Conservation (phyloP, 1,140 invertebrate species). For the Goniozus legneri region DNA sequence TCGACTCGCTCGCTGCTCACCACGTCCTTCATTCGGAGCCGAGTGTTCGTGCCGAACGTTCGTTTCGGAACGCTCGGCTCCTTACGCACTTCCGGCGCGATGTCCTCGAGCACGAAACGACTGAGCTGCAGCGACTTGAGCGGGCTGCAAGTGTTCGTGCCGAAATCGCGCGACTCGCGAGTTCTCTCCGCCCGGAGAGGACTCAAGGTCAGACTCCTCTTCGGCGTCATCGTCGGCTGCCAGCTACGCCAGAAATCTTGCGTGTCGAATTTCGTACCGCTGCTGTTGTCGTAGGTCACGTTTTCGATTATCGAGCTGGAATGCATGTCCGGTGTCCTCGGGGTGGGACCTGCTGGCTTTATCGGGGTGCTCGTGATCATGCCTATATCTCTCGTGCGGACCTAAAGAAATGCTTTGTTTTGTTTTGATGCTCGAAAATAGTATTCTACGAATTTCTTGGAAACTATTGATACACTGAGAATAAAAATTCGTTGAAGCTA, state of each 20-base stretch:
- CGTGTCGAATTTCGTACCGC: slow-evolving; percentile 6
- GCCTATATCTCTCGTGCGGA: slow-evolving; percentile 35
- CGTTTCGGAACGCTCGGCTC: slow-evolving; percentile 12
- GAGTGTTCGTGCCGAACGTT: slow-evolving; percentile 27
- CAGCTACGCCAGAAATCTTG: slow-evolving; percentile 11
- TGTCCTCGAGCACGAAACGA: slow-evolving; percentile 23
- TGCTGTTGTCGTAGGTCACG: no score
- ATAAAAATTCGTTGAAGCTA: no score
- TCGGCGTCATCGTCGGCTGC: slow-evolving; percentile 13
- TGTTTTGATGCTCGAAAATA: no score
- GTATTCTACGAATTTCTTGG: no score
- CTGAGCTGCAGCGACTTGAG: slow-evolving; percentile 18
- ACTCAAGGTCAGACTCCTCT: slow-evolving; percentile 12
- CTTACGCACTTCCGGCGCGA: slow-evolving; percentile 19
- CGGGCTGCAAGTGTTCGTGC: slow-evolving; percentile 20
- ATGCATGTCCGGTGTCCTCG: neutral
- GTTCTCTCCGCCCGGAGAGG: slow-evolving; percentile 16
- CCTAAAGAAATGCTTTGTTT: no score
- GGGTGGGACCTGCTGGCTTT: slow-evolving; percentile 11
- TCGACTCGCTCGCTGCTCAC: slow-evolving; percentile 29
- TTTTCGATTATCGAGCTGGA: no score
- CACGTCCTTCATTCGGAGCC: slow-evolving; percentile 31
- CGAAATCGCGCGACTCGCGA: slow-evolving; percentile 20
- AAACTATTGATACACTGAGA: no score
- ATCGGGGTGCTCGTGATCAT: slow-evolving; percentile 41